Evolutionary conservation across 2,888 invertebrate species (phyloP).

Genomic region (Sipunculus nudus): DNA sequence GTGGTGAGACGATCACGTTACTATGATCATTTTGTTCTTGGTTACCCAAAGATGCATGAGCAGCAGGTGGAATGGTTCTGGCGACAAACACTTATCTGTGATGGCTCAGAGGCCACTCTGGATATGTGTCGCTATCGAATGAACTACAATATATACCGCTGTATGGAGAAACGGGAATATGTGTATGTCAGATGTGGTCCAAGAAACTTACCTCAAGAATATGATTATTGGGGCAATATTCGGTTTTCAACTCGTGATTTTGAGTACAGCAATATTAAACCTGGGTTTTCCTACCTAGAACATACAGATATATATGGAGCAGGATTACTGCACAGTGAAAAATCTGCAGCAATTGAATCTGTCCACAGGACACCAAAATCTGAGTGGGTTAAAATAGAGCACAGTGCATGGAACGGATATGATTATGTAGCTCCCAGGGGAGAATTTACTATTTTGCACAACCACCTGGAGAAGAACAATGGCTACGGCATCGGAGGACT

Average conservation of each 20-base stretch:
- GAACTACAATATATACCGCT: slow-evolving; percentile 77
- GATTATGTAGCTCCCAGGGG: slow-evolving; percentile 89
- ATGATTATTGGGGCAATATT: slow-evolving; percentile 88
- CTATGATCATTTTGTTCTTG: slow-evolving; percentile 61
- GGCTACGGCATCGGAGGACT: slow-evolving; percentile 91
- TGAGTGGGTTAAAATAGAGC: slow-evolving; percentile 80
- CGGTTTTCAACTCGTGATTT: slow-evolving; percentile 89
- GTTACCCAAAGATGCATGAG: slow-evolving; percentile 59
- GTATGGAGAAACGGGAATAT: slow-evolving; percentile 84
- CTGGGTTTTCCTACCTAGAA: slow-evolving; percentile 80
- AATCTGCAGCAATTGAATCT: slow-evolving; percentile 87
- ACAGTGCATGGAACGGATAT: slow-evolving; percentile 90
- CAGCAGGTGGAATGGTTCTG: slow-evolving; percentile 60
- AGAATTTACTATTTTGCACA: slow-evolving; percentile 69
- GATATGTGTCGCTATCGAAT: slow-evolving; percentile 76
- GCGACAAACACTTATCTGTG: slow-evolving; percentile 60
- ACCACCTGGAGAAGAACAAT: slow-evolving; percentile 74
- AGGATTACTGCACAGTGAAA: slow-evolving; percentile 94
- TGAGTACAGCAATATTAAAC: slow-evolving; percentile 72
- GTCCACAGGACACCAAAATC: slow-evolving; percentile 88
- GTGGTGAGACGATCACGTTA: slow-evolving; percentile 77
- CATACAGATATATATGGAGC: slow-evolving; percentile 85
- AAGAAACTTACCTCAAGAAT: slow-evolving; percentile 50
- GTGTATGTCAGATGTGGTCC: slow-evolving; percentile 91
- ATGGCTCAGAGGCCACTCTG: slow-evolving; percentile 65